phyloP scores from a whole-genome alignment of 2,888 invertebrate genomes.

The Camptogramma bilineatum region DNA sequence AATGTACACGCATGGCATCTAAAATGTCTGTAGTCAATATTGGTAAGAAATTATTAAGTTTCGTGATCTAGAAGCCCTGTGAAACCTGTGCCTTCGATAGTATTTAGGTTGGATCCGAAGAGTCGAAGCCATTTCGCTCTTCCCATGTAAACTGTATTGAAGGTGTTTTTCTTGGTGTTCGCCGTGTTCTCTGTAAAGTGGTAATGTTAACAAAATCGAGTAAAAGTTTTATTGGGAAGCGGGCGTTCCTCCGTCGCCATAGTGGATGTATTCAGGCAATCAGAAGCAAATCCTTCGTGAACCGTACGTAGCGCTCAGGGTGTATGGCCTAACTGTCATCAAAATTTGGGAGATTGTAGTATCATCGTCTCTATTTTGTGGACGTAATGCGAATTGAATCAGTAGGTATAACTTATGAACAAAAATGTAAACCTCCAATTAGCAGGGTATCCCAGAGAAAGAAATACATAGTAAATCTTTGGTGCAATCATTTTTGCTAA shows the following conservation, averaged over 20 bases:
- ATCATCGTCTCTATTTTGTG: conserved; percentile 12
- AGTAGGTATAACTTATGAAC: not conserved
- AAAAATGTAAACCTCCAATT: not conserved
- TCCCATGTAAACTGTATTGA: conserved; percentile 64
- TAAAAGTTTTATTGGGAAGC: conserved; percentile 55
- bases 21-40: conserved; percentile 79
- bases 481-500: too few relatives aligned
- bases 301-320: conserved; percentile 71
- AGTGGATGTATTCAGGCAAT: conserved; percentile 72
- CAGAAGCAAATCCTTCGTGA: conserved; percentile 71
- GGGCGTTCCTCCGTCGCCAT: conserved; percentile 73
- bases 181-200: conserved; percentile 44
- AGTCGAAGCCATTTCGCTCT: conserved; percentile 82
- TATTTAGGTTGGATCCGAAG: conserved; percentile 78
- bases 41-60: conserved; percentile 70
- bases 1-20: conserved; percentile 70
- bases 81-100: conserved; percentile 55
- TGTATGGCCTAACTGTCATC: conserved; percentile 72
- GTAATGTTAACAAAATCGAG: conserved; percentile 47
- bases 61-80: conserved; percentile 46
- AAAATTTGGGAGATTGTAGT: conserved; percentile 42
- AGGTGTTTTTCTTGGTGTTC: conserved; percentile 55
- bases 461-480: conserved; percentile 1
- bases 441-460: conserved; percentile 11
- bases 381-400: not conserved